Evolutionary conservation across 2,888 invertebrate genomes (phyloP).

Genomic region (Metopia argyrocephala): DNA sequence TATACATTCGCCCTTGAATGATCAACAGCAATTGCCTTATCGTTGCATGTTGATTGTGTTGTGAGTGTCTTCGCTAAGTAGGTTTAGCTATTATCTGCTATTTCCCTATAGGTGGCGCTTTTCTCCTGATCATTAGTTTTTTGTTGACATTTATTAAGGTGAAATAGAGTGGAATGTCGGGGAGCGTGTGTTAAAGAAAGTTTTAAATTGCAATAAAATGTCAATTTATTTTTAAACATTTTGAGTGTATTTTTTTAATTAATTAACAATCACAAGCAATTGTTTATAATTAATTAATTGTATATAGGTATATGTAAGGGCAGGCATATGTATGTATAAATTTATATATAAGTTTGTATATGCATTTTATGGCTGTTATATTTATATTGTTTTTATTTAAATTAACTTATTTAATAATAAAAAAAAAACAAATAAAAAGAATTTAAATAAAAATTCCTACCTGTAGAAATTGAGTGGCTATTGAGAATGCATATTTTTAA

Average conservation of each 20-base stretch:
- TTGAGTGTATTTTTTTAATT: neutral
- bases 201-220: neutral
- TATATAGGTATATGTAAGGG: neutral
- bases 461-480: neutral
- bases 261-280: slow-evolving; percentile 10
- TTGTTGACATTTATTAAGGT: too few species aligned
- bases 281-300: slow-evolving; percentile 26
- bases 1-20: too few species aligned
- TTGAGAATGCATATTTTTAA: neutral
- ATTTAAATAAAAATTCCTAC: slow-evolving; percentile 23
- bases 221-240: neutral
- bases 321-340: too few species aligned
- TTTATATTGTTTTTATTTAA: neutral
- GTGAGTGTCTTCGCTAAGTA: too few species aligned
- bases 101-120: too few species aligned
- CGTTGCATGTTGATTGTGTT: too few species aligned
- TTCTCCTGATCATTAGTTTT: too few species aligned
- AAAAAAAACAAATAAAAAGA: neutral
- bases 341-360: too few species aligned
- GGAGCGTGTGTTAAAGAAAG: too few species aligned
- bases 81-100: too few species aligned
- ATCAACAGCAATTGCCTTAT: too few species aligned
- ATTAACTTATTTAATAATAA: neutral
- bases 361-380: neutral
- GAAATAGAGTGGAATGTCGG: too few species aligned